A percentile compares a stretch with the other conserved stretches of the same genome.
Evolutionary conservation across 2,113 vertebrate genomes (phyloP).

Genomic region (Balaeniceps rex): DNA sequence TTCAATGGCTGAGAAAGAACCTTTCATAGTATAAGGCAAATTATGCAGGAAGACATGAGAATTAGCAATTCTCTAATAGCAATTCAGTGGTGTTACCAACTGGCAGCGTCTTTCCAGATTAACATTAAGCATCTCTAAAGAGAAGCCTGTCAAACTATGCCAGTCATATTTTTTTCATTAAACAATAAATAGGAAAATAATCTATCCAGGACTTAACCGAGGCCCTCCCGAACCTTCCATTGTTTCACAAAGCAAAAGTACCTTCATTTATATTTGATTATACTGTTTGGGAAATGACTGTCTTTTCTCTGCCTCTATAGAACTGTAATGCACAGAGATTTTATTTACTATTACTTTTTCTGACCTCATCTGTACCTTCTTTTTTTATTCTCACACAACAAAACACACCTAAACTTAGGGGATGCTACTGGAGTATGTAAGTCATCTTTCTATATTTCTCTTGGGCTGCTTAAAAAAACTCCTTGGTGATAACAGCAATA

Average conservation of each 20-base stretch:
- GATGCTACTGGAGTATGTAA: neutral
- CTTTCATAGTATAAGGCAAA: neutral
- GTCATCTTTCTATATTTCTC: neutral
- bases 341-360: neutral
- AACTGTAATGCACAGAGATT: neutral
- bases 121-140: neutral
- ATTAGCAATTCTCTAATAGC: neutral
- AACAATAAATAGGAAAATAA: neutral
- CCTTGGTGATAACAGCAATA: neutral
- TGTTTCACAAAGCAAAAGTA: neutral
- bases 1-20: neutral
- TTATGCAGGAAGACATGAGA: neutral
- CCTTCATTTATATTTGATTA: neutral
- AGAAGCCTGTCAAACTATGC: neutral
- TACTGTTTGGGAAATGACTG: neutral
- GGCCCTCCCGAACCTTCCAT: neutral
- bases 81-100: neutral
- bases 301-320: neutral
- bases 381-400: neutral
- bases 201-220: neutral
- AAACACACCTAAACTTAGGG: neutral
- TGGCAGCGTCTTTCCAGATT: neutral
- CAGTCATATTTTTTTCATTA: neutral
- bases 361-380: neutral
- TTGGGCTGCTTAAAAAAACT: neutral